phyloP scores from a whole-genome alignment of 2,888 invertebrate genomes.

The Eristalis tenax region DNA sequence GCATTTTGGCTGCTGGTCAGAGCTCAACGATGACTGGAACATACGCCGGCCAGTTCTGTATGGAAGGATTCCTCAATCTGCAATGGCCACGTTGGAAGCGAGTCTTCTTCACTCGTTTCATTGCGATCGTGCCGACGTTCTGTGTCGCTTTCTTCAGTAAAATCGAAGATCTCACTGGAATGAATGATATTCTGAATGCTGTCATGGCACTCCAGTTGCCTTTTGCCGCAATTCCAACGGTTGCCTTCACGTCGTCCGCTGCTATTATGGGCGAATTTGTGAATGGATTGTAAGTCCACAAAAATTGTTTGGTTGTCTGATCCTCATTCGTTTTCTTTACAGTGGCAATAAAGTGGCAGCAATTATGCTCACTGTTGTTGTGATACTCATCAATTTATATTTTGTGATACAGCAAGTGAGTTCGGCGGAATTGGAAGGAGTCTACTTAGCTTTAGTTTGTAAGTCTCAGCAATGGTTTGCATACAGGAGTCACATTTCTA shows the following conservation, averaged over 20 bases:
- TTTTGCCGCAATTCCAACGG: constrained; percentile 92
- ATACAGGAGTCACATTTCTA: not conserved
- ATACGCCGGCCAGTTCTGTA: constrained; percentile 93
- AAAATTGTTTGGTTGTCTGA: not conserved
- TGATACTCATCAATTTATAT: constrained; percentile 90
- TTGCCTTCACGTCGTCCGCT: constrained; percentile 91
- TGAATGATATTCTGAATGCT: constrained; percentile 94
- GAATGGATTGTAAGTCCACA: constrained; percentile 86
- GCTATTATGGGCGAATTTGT: constrained; percentile 92
- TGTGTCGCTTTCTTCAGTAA: constrained; percentile 86
- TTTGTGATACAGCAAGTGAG: constrained; percentile 86
- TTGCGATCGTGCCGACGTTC: constrained; percentile 89
- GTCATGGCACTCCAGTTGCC: constrained; percentile 93
- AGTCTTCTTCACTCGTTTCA: constrained; percentile 90
- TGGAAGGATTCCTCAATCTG: constrained; percentile 93
- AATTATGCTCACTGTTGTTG: constrained; percentile 85
- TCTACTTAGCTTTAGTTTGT: constrained; percentile 81
- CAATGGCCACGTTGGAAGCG: constrained; percentile 94
- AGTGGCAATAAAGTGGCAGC: constrained; percentile 88
- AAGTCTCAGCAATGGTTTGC: constrained; percentile 62
- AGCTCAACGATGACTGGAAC: constrained; percentile 93
- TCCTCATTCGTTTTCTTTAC: constrained; percentile 72
- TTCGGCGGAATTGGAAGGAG: constrained; percentile 80
- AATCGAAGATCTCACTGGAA: constrained; percentile 87
- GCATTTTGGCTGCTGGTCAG: constrained; percentile 88